Evolutionary conservation across 2,797 vertebrate genomes (phyloP), one percentile per base, ranked within the genome.

Genomic region (Microtus agrestis): DNA sequence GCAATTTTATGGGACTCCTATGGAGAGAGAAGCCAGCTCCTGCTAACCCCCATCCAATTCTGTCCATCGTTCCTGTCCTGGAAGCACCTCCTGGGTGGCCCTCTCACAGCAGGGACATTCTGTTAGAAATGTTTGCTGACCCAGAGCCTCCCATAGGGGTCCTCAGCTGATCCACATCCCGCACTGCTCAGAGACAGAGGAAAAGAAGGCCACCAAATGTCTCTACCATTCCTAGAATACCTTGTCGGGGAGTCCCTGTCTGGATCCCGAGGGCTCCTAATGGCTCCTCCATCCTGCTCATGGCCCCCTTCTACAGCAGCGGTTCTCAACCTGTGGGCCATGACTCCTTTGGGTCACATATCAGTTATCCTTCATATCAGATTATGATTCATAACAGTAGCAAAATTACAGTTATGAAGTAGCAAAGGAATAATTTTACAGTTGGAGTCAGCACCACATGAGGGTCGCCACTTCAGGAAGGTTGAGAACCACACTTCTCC

Each of bases 71-170:
- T 29, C 37, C 71, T 63, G 37, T 80, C 92, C 93, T n/a, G 17
- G 71, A 48, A 48, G 34, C 21, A 54, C n/a, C 34, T 76, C 71
- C 87, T 82, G 87, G 89, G 87, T 65, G 78, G 73, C 85, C 87
- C 78, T 23, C 80, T 79, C 82, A 77, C 29, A 80, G 37, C 95
- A 91, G n/a, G 87, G 71, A 97, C 59, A 78, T 96, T 87, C 84
- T 74, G 43, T 76, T 27, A 61, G n/a, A 87, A 92, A 93, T 91
- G 78, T 95, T 90, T 93, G 78, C 87, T 92, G 92, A 63, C 92
- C 84, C 37, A 29, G 63, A 40, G 43, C 79, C 74, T 91, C 61
- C 79, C 34, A 31, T 63, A 65, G 54, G 43, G 46, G n/a, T 95
- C 74, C 76, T 95, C 81, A 89, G 80, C 89, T 89, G 88, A 31